Evolutionary conservation across 2,888 invertebrate genomes (phyloP), one percentile per base, ranked within the genome.

Genomic region (Oegoconia quadripuncta): DNA sequence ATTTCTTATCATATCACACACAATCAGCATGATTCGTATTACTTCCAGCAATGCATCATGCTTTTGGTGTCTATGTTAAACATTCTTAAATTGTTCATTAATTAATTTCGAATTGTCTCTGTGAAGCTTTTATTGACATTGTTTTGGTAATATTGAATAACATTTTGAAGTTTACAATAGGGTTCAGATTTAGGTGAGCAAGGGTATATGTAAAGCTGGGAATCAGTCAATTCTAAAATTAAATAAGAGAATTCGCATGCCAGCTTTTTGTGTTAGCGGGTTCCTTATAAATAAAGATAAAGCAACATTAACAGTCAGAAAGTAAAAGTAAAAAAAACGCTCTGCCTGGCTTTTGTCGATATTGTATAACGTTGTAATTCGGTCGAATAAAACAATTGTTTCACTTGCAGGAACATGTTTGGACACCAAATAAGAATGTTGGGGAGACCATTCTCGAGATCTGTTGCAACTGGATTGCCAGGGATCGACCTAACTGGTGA

Each of bases 381-480:
- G 78, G 48, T 47, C 44, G 52, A 61, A 59, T 66, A 48, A 59
- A 59, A 49, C 56, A 46, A 41, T 50, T 39, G 52, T 63, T 73
- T 13, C 76, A 49, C 73, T 90, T 80, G 81, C 83, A 90, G 90
- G 70, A 88, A 90, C 60, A 91, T 90, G 80, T 89, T 90, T 64
- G 88, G 91, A 44, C 89, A 90, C 48, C 90, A 90, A 70, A 90
- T 91, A 66, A 89, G 91, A 50, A 90, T 91, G 76, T 80, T 91
- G 69, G 91, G 91, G 53, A 81, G 91, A 58, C 90, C 90, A 34
- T 91, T 91, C 67, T 91, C 91, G 44, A 88, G 91, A 59, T 91
- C 91, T 28, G 90, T 91, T 40, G 90, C 90, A 17, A 90, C 90
- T 44, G 89, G 90, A 16, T 75, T 89, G 46, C 86, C 88, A 11